These are phyloP conservation scores for Notothenia coriiceps DNA, from an alignment of 2,113 vertebrate genomes.

Conservation along the genomic window DNA sequence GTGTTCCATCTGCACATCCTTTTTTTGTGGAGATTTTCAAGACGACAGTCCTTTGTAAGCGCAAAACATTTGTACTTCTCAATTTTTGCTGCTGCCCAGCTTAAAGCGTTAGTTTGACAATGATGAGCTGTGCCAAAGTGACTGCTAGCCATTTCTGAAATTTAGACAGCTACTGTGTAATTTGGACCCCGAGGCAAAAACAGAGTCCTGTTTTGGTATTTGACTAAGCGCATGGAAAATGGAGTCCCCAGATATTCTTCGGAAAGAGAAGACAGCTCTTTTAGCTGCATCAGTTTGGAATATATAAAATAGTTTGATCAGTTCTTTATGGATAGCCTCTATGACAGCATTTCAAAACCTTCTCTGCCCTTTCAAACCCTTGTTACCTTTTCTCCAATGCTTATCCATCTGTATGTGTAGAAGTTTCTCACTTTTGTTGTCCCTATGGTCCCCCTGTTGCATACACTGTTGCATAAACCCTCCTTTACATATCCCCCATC, in stretches of 20 bases:
- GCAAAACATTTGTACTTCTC: conserved; percentile 34
- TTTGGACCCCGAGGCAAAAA: conserved; percentile 39
- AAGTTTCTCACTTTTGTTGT: conserved; percentile 19
- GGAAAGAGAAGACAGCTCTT: neutral
- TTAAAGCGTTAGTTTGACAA: conserved; percentile 43
- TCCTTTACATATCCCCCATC: conserved; percentile 4
- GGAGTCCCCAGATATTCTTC: conserved; percentile 12
- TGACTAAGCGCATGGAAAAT: conserved; percentile 45
- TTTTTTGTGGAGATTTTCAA: conserved; percentile 21
- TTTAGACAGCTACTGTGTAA: conserved; percentile 51
- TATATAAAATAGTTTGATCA: neutral
- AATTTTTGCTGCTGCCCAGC: conserved; percentile 21
- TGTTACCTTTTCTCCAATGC: neutral
- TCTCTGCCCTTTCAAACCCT: neutral
- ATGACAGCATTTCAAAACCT: too few relatives aligned
- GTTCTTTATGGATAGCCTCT: neutral
- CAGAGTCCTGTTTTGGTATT: conserved; percentile 31
- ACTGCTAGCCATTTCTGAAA: conserved; percentile 57
- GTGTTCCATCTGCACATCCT: conserved; percentile 17
- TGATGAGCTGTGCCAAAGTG: conserved; percentile 43
- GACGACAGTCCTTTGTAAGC: conserved; percentile 32
- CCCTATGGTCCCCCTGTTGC: conserved; percentile 8
- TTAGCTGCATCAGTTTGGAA: neutral
- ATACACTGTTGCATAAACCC: conserved; percentile 2
- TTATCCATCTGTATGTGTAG: neutral